Evolutionary conservation across 2,113 vertebrate genomes (phyloP), one percentile per base, ranked within the genome.

Genomic region (Equus przewalskii): DNA sequence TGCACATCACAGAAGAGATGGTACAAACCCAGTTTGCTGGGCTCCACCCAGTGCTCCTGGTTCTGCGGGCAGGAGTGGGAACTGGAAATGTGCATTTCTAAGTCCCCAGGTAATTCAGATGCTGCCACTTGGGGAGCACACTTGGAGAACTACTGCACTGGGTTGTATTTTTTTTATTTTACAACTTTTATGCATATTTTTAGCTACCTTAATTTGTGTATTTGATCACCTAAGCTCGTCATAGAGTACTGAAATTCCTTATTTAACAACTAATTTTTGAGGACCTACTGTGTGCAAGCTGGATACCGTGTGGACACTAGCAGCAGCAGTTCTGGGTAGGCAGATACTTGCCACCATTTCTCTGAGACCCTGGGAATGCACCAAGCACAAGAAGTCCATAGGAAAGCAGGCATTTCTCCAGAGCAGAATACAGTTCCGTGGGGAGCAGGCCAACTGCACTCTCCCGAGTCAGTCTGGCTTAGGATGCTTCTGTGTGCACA

Each of bases 221-320:
- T 41, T 33, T 76, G 19, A 15, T 80, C 44, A 18, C 49, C 76
- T 58, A 78, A 89, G 7, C 19, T 62, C 18, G 7, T 51, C 65
- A 24, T 3, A 21, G 4, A 41, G 12, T 33, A 3, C 56, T 95
- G 78, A 44, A 12, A 70, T 51, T 65, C 70, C 8, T 88, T 36
- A 89, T 69, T 91, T 83, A 49, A 80, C 46, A 76, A 54, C 28
- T 79, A 67, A 81, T 65, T 70, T 81, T 84, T 15, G 16, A 94
- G 44, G 60, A 54, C 46, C 56, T 81, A 33, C 54, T 24, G 3
- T 44, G 16, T 72, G 16, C 24, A 26, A 78, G 18, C 46, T 69
- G 41, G 54, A 12, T 11, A 14, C 58, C 10, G 3, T n/a, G 21
- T 30, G 36, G 51, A 67, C 4, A 44, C 16, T 6, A 11, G 72